Evolutionary conservation across 2,797 vertebrate species (phyloP), one percentile per base, ranked within the genome.

Genomic region (Galagoides demidoff): DNA sequence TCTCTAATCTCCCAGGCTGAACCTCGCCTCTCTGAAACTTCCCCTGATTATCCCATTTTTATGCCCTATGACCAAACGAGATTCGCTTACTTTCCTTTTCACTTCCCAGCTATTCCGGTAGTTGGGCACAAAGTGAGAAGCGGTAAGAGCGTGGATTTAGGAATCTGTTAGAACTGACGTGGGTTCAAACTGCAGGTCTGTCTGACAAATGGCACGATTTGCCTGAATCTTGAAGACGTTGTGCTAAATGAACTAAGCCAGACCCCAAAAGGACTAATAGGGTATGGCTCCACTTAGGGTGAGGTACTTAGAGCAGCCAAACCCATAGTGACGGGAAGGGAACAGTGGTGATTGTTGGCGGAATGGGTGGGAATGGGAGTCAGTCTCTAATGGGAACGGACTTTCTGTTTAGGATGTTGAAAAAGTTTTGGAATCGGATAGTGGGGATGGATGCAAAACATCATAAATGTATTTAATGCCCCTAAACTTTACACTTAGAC

Each of bases 401-500:
- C 10, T 39, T 90, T 86, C 34, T 70, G 13, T 63, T 17, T 14
- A 25, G 34, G 52, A 37, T 34, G 25, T 68, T 14, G 22, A 76
- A 76, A 49, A 57, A 7, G 11, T 55, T 52, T 22, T n/a, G 3
- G 66, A 57, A 92, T n/a, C 49, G 7, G 74, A 59, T 29, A 37
- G 22, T 2, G 1, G 25, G 17, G 22, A 49, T 52, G 12, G 5
- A 9, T 2, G 23, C 13, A 39, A 4, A 29, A 22, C 25, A 10
- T 3, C 16, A 17, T 49, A 37, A 31, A 71, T 74, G 39, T 78
- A 14, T 78, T 34, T 78, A 57, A 78, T 14, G 22, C 22, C 52
- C 16, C 52, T 78, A 22, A 37, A 78, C 55, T 34, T 57, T 9
- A 73, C 22, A 57, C 17, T 85, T 74, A 74, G 82, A 79, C 39